Percentiles rank a stretch among this genome's conserved stretches.
Conservation (phyloP, 2,888 invertebrate species). For the Rosalia funebris region DNA sequence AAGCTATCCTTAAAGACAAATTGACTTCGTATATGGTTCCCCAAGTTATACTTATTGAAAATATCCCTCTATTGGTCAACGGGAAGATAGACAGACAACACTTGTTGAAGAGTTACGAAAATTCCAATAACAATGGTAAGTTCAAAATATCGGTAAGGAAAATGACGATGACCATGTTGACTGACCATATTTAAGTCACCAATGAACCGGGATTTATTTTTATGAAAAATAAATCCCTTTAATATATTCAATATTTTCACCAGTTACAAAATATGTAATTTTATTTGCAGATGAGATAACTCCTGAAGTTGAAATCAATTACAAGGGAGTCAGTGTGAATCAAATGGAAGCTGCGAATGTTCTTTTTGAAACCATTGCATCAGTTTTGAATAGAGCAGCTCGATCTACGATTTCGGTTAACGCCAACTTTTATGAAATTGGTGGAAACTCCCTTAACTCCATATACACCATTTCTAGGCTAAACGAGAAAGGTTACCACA, state of each 20-base stretch:
- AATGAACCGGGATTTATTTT: no score
- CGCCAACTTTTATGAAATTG: constrained; percentile 84
- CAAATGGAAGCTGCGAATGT: constrained; percentile 72
- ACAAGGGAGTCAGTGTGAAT: constrained; percentile 70
- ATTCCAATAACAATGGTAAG: constrained; percentile 75
- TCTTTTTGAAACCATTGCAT: constrained; percentile 79
- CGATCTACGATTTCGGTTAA: constrained; percentile 71
- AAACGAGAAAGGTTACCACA: constrained; percentile 79
- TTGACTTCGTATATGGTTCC: constrained; percentile 85
- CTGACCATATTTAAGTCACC: no score
- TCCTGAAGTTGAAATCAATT: constrained; percentile 74
- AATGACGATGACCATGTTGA: not conserved
- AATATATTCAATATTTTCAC: constrained; percentile 1
- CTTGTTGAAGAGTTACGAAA: constrained; percentile 78
- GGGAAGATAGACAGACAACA: constrained; percentile 88
- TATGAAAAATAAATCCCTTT: not conserved
- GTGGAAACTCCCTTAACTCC: constrained; percentile 88
- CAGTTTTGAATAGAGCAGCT: constrained; percentile 74
- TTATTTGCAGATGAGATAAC: constrained; percentile 65
- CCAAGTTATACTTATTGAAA: constrained; percentile 77
- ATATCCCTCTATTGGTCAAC: constrained; percentile 83
- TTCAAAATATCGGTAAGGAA: constrained; percentile 1
- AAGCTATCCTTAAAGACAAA: constrained; percentile 71
- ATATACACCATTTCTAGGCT: constrained; percentile 83
- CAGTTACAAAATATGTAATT: no score